phyloP scores from a whole-genome alignment of 2,797 vertebrate species.

The Catharus ustulatus region DNA sequence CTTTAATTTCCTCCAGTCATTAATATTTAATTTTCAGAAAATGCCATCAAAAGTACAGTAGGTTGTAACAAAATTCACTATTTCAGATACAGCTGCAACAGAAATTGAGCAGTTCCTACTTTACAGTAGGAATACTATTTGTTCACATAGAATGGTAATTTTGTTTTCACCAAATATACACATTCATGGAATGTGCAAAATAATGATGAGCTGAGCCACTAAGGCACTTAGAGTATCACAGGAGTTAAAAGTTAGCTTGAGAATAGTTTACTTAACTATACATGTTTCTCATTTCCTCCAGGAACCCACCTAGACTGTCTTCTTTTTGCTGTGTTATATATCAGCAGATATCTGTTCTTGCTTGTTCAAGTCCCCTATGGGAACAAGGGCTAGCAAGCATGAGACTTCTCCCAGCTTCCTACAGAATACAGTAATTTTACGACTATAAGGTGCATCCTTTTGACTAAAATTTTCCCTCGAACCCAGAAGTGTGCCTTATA shows the following conservation, averaged over 20 bases:
- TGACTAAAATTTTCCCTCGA: too few species aligned
- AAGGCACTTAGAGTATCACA: neutral
- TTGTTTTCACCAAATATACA: neutral
- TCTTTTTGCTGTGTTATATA: neutral
- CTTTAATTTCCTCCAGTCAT: neutral
- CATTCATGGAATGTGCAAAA: neutral
- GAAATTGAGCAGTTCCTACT: neutral
- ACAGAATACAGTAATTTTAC: neutral
- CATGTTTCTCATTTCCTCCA: neutral
- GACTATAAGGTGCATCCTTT: too few species aligned
- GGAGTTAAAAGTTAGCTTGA: neutral
- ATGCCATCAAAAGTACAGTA: neutral
- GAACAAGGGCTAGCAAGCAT: neutral
- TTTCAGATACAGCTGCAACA: neutral
- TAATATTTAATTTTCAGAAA: constrained; percentile 21
- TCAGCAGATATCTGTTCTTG: neutral
- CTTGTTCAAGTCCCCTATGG: neutral
- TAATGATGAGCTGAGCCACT: neutral
- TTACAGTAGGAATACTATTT: neutral
- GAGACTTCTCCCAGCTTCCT: neutral
- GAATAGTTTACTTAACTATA: neutral
- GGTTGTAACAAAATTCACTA: neutral
- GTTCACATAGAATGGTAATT: neutral
- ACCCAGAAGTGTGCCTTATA: too few species aligned
- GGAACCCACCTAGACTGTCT: neutral